Base-by-base conservation (phyloP, 2,113 vertebrate genomes). In the Malurus melanocephalus region DNA sequence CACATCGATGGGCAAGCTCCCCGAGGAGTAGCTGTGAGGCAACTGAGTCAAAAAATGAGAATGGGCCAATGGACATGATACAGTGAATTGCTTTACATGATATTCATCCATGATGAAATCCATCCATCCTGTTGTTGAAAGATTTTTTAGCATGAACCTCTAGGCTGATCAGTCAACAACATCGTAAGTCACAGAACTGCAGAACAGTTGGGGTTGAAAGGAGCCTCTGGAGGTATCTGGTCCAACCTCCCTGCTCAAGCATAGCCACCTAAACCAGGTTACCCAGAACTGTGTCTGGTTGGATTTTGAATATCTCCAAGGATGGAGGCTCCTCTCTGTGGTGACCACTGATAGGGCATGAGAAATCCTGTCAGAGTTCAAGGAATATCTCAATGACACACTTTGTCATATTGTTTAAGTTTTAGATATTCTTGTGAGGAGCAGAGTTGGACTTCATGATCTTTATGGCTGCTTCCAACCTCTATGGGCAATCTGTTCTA, bases 61-160 rank as follows among this genome's bases (percentile, higher is more conserved):
- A 32, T 11, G 14, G 24, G 49, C 40, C 22, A n/a, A 26, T 4
- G 15, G 38, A 15, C 2, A 0, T 6, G 13, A 24, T 20, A 10
- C 0, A 0, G 22, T 35, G 18, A 60, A 45, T 27, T 32, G 23
- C 0, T 1, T 32, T 27, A 2, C 8, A 3, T 28, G 7, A 8
- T 35, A 32, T 19, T 32, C 35, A 35, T 35, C 35, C 35, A 35
- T 35, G 35, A 35, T 35, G 35, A 35, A 75, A 40, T 15, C 7
- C 26, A 13, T 33, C 21, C 3, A 1, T 60, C 15, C 52, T 51
- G 3, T 72, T 49, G 40, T 27, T 40, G 40, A 49, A 17, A 9
- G 3, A 0, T 1, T 65, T 67, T 77, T 75, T 45, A 24, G 4
- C 19, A 4, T 19, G 16, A 56, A 60, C 19, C 26, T 22, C 18